Percentiles rank a stretch among this genome's conserved stretches.
Evolutionary conservation across 1,140 invertebrate genomes (phyloP).

Genomic region (Trachelipus rathkii): DNA sequence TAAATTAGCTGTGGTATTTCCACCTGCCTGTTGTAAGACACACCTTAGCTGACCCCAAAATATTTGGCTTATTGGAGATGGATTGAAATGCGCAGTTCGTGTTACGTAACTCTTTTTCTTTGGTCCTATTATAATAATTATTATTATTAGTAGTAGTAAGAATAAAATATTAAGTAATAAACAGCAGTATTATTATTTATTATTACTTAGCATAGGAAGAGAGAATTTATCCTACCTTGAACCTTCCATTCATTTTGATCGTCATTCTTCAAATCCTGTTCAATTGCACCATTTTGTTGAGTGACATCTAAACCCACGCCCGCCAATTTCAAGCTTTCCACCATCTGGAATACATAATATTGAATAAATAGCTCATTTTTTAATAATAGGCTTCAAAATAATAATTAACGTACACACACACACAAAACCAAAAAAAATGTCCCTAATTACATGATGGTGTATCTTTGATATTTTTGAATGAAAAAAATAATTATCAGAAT

Average conservation of each 20-base stretch:
- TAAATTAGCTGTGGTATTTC: conserved; percentile 66
- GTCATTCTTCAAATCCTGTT: conserved; percentile 30
- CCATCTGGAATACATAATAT: conserved; percentile 26
- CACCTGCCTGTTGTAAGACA: conserved; percentile 69
- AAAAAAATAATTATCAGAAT: too few relatives aligned
- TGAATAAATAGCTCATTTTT: background rate
- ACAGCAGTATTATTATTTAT: background rate
- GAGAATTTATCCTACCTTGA: background rate
- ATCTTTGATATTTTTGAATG: too few relatives aligned
- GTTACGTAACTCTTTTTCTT: conserved; percentile 53
- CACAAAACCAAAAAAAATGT: too few relatives aligned
- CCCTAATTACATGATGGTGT: too few relatives aligned
- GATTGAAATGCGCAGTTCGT: conserved; percentile 70
- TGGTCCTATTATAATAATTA: conserved; percentile 60
- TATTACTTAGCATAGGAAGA: too few relatives aligned
- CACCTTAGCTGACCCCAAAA: conserved; percentile 84
- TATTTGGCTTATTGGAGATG: conserved; percentile 85
- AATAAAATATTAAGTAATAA: background rate
- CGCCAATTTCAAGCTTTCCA: conserved; percentile 34
- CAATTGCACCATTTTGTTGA: conserved; percentile 18
- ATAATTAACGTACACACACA: too few relatives aligned
- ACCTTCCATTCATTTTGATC: conserved; percentile 36
- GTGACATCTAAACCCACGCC: conserved; percentile 22
- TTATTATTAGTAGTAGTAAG: background rate
- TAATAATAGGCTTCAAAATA: too few relatives aligned